These are phyloP conservation scores for Vollenhovia emeryi DNA, from an alignment of 1,140 invertebrate species.

Conservation along the genomic window DNA sequence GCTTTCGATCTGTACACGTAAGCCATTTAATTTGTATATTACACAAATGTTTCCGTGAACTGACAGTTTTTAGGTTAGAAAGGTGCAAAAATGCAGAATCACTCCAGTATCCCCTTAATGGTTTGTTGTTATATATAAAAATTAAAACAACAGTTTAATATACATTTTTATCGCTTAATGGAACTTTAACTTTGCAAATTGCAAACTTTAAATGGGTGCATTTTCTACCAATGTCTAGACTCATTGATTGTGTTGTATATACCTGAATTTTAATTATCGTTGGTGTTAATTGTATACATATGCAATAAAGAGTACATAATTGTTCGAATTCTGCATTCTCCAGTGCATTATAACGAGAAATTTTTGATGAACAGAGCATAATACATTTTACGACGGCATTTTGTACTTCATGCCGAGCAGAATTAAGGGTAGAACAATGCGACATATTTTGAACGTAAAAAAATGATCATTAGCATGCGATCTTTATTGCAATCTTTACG, in stretches of 20 bases:
- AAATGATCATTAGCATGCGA: constrained; percentile 16
- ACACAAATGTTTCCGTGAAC: no score
- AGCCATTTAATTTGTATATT: no score
- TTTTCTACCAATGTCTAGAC: not conserved
- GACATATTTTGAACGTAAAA: constrained; percentile 26
- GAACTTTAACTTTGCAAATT: not conserved
- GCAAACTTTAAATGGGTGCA: not conserved
- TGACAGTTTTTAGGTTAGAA: no score
- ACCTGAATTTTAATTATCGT: not conserved
- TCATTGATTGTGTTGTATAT: not conserved
- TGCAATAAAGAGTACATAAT: not conserved
- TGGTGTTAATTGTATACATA: not conserved
- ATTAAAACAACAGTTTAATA: not conserved
- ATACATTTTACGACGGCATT: not conserved
- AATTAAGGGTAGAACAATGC: constrained; percentile 3
- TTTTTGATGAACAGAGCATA: not conserved
- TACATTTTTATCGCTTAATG: not conserved
- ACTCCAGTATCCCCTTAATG: no score
- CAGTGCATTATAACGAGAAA: not conserved
- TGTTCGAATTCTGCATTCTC: no score
- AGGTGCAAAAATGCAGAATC: no score
- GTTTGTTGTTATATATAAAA: no score
- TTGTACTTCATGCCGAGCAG: not conserved
- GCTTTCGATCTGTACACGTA: no score
- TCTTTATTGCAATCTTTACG: constrained; percentile 42